Evolutionary conservation across 2,888 invertebrate genomes (phyloP), one percentile per base, ranked within the genome.

Genomic region (Camptogramma bilineatum): DNA sequence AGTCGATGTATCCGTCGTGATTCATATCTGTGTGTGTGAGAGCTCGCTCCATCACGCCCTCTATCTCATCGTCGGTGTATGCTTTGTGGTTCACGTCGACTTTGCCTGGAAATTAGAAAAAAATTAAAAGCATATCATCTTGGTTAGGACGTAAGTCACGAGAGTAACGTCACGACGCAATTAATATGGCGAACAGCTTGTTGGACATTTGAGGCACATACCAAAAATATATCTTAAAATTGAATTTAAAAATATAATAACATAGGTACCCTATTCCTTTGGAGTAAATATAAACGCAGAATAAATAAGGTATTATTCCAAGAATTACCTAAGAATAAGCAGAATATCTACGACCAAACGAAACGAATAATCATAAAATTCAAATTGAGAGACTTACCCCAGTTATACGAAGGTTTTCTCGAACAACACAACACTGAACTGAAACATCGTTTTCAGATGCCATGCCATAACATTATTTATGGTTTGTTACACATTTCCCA

Each of bases 1-100:
- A 96, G 70, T 94, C 96, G 39, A 97, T 94, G 77, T 91, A 97
- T 0, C 97, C 97, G 76, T 97, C 97, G 21, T 94, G 91, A 79
- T 97, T 95, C 24, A 92, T 78, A 78, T 97, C 97, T 64, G 96
- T 94, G 61, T 94, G 90, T 16, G 88, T 89, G 24, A 97, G 82
- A 0, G 96, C 95, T 9, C 94, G 92, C 74, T 96, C 96, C 44
- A 96, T 77, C 0, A 94, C 81, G 0, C 86, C 83, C 66, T 91
- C 89, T 0, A 96, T 76, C 48, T 94, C 89, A 0, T 91, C 86
- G 72, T 96, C 96, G 0, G 93, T 85, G 70, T 94, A 94, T 0
- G 81, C 75, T 0, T 66, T 19, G 21, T 87, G 82, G n/a, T 84
- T 76, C 18, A 85, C 85, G 71, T 89, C 88, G 0, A 86, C 71